Base-by-base conservation (phyloP, 1,140 invertebrate genomes). In the Papilio machaon region DNA sequence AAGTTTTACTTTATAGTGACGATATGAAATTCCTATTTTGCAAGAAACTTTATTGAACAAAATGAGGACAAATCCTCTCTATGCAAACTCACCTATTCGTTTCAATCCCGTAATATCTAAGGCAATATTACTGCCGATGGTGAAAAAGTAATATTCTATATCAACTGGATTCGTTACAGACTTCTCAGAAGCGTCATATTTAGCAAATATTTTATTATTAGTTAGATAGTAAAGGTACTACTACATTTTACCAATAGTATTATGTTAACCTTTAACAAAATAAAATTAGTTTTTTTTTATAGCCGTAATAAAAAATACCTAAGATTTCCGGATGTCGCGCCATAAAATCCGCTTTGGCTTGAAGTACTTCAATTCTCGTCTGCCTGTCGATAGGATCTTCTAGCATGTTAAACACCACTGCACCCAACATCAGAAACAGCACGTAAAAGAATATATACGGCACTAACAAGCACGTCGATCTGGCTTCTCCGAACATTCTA, bases 361-460 rank as follows among this genome's bases (percentile, higher is more conserved):
- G 89, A 58, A 95, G 92, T 13, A 97, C 87, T 52, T 95, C 92
- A 15, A 95, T 87, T 73, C 95, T 94, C 3, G 96, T 91, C 38
- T 95, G 89, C 70, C 95, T 92, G 90, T 98, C 97, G 73, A 95
- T 87, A 0, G 97, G 96, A 2, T 96, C 95, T 92, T 98, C 98
- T 76, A 98, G 92, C 17, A 96, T 95, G 82, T 97, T 96, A 91
- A 98, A 98, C 49, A 98, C 96, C 49, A 97, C 91, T 0, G 97
- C 97, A 1, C 97, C 97, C 73, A 97, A 95, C 15, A 97, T 92
- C 80, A 98, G 94, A 91, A 97, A 98, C 8, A 96, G 95, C 23
- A 96, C 92, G 84, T 97, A 98, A 86, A 97, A 96, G 0, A 97
- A 87, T 10, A 96, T 86, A 82, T 96, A 96, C 38, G 95, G 85